Evolutionary conservation across 2,797 vertebrate species (phyloP).

Genomic region (Danio albolineatus): DNA sequence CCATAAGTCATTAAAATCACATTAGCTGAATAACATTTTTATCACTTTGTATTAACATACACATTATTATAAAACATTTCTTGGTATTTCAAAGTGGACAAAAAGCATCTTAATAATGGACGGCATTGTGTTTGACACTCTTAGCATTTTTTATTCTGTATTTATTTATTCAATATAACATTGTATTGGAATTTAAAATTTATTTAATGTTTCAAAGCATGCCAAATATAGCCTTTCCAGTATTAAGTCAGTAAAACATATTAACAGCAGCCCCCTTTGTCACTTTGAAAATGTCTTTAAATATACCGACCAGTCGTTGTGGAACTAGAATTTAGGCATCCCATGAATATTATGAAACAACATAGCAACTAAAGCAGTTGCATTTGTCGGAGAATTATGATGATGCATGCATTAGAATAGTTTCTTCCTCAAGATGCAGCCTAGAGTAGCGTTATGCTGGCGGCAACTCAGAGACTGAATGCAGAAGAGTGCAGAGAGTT

Average conservation of each 20-base stretch:
- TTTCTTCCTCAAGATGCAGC: conserved; percentile 26
- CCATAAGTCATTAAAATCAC: not conserved
- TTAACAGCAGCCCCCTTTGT: conserved; percentile 46
- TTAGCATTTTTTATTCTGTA: conserved; percentile 1
- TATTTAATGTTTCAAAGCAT: not conserved
- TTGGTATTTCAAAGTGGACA: conserved; percentile 65
- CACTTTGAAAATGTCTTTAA: conserved; percentile 59
- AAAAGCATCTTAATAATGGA: conserved; percentile 68
- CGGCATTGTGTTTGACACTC: conserved; percentile 56
- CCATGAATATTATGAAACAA: conserved; percentile 9
- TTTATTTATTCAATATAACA: too few species aligned
- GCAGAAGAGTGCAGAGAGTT: conserved; percentile 18
- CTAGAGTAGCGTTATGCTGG: conserved; percentile 22
- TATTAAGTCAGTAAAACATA: conserved; percentile 14
- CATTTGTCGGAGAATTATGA: not conserved
- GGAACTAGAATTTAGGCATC: conserved; percentile 12
- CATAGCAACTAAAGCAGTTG: conserved; percentile 20
- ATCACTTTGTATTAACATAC: conserved; percentile 3
- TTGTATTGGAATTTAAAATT: not conserved
- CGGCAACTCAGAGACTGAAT: conserved; percentile 38
- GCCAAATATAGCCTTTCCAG: conserved; percentile 10
- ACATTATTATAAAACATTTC: conserved; percentile 31
- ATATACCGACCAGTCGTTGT: conserved; percentile 33
- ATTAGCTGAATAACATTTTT: conserved; percentile 30
- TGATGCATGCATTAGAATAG: not conserved